These are phyloP conservation scores for Dipodomys ordii DNA, from an alignment of 2,113 vertebrate genomes.

Conservation along the genomic window DNA sequence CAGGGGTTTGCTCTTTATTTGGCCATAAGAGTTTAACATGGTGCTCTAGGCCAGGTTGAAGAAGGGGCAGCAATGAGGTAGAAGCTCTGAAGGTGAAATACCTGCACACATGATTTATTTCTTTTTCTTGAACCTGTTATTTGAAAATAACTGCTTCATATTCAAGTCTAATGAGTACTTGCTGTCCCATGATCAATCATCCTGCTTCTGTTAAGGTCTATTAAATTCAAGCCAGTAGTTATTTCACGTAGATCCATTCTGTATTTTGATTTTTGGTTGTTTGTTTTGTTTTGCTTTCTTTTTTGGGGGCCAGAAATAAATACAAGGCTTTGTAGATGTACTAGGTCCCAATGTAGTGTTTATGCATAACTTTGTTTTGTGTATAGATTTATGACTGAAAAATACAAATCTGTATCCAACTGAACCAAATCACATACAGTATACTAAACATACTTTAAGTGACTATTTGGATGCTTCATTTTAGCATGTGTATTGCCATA, in stretches of 20 bases:
- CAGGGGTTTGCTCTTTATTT: background rate
- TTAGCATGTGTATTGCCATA: background rate
- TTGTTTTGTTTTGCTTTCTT: too few species aligned
- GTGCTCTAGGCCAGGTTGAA: background rate
- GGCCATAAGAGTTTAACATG: background rate
- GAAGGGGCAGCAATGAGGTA: background rate
- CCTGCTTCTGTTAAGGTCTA: background rate
- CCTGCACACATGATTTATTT: background rate
- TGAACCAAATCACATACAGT: background rate
- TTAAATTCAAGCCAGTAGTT: background rate
- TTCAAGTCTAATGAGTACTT: background rate
- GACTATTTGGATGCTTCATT: background rate
- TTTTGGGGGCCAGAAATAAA: too few species aligned
- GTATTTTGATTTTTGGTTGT: too few species aligned
- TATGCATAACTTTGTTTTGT: background rate
- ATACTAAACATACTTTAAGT: background rate
- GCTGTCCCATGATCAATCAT: background rate
- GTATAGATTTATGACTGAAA: background rate
- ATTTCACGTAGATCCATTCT: background rate
- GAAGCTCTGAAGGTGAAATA: background rate
- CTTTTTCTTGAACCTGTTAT: background rate
- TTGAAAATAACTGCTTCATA: background rate
- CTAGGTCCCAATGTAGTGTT: background rate
- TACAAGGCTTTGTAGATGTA: too few species aligned
- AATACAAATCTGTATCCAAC: background rate